Evolutionary conservation across 2,888 invertebrate genomes (phyloP), one percentile per base, ranked within the genome.

Genomic region (Leptopilina drosophilae): DNA sequence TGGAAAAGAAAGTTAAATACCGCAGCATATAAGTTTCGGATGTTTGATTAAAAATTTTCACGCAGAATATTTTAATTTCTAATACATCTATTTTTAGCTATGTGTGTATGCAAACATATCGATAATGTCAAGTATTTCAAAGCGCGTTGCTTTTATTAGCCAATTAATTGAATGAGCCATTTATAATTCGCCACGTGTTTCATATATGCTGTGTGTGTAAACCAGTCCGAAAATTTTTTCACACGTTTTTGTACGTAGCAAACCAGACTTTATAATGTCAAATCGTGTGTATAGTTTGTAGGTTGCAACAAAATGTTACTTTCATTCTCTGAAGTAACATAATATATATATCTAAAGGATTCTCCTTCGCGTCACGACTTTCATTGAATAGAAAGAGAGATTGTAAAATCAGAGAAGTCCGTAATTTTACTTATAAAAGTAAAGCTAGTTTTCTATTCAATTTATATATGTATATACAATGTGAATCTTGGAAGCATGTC

Each of bases 271-370:
- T 42, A 42, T 66, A 66, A 66, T 66, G 66, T 42, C 46, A 46
- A 46, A 15, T 66, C 20, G 42, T 46, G 66, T n/a, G 9, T 66
- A n/a, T 33, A 15, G 14, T 66, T 42, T 42, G 12, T n/a, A 66
- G 66, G 3, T n/a, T n/a, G 15, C 46, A 66, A 66, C 46, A 66
- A 46, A 66, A 42, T 66, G 66, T 42, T n/a, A 66, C 66, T 66
- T 66, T 66, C 66, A 15, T 42, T 66, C 66, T 46, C 15, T 46
- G 66, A 66, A 46, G 46, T 66, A 66, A 46, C 15, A 46, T n/a
- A 40, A 33, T 33, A 42, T 42, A 42, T 42, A 42, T 6, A 66
- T 12, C 20, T 20, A 46, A 9, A 46, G 14, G n/a, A 14, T 66
- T 65, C 65, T 65, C 46, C 66, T 66, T 42, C 9, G 42, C 9